These are phyloP conservation scores for Diacarnus erythraeanus DNA, from an alignment of 37 sponge, comb jelly and placozoan species.

Conservation along the genomic window DNA sequence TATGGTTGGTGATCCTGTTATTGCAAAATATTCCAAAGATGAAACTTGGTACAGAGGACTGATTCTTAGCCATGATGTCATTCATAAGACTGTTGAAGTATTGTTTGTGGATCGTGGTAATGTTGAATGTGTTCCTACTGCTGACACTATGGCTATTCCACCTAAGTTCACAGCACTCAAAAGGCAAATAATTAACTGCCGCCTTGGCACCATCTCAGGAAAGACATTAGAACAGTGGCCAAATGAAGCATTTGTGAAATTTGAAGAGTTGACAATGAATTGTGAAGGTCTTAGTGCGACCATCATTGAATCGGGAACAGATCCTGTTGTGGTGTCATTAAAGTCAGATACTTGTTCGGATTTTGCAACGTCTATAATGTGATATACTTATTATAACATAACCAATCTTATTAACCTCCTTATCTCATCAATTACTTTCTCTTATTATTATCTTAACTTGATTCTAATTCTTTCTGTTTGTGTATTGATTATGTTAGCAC, in stretches of 20 bases:
- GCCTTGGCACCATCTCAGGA: neutral
- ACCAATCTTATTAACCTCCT: too few species aligned
- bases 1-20: neutral
- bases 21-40: constrained; percentile 50
- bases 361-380: too few species aligned
- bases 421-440: too few species aligned
- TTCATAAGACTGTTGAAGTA: constrained; percentile 11
- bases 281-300: constrained; percentile 7
- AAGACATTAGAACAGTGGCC: neutral
- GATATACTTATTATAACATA: too few species aligned
- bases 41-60: constrained; percentile 62
- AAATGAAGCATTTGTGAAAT: neutral
- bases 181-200: constrained; percentile 40
- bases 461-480: too few species aligned
- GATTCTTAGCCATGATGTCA: neutral
- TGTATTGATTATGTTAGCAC: too few species aligned
- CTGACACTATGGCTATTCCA: constrained; percentile 4
- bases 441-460: too few species aligned
- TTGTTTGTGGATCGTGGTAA: constrained; percentile 79
- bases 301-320: neutral
- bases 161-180: constrained; percentile 18
- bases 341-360: neutral
- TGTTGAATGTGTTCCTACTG: neutral
- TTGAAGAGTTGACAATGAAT: constrained; percentile 1
- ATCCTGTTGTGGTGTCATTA: neutral